phyloP scores from a whole-genome alignment of 2,888 invertebrate genomes.

The Carterocephalus palaemon region DNA sequence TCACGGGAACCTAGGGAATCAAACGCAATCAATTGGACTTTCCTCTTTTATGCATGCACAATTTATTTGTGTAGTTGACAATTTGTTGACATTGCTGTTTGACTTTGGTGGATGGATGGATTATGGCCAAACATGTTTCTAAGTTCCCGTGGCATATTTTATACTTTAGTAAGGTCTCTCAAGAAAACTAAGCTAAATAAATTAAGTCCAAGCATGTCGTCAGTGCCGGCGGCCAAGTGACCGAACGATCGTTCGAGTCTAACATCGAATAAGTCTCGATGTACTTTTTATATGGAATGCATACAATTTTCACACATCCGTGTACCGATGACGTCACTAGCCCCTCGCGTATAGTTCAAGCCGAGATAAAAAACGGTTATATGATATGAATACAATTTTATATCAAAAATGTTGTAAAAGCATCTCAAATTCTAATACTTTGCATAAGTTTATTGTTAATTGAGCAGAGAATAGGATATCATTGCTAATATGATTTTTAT shows the following conservation, averaged over 20 bases:
- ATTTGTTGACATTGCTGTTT: too few relatives aligned
- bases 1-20: background rate
- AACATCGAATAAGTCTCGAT: conserved; percentile 38
- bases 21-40: too few relatives aligned
- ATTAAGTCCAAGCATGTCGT: conserved; percentile 35
- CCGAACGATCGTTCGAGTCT: conserved; percentile 5
- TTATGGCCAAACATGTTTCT: background rate
- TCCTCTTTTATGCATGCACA: too few relatives aligned
- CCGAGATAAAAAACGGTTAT: conserved; percentile 10
- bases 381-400: conserved; percentile 12
- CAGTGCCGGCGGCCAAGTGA: conserved; percentile 17
- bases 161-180: conserved; percentile 27
- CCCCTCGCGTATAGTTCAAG: conserved; percentile 9
- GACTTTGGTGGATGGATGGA: too few relatives aligned
- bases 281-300: conserved; percentile 60
- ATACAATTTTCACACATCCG: conserved; percentile 48
- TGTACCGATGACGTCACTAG: conserved; percentile 14
- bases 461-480: conserved; percentile 23
- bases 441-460: conserved; percentile 22
- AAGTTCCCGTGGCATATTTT: background rate
- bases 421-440: conserved; percentile 21
- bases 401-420: conserved; percentile 26
- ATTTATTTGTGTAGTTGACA: too few relatives aligned
- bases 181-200: conserved; percentile 39
- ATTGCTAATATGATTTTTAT: too few relatives aligned